Base-by-base conservation (phyloP, 2,797 vertebrate species). In the Carduelis carduelis region DNA sequence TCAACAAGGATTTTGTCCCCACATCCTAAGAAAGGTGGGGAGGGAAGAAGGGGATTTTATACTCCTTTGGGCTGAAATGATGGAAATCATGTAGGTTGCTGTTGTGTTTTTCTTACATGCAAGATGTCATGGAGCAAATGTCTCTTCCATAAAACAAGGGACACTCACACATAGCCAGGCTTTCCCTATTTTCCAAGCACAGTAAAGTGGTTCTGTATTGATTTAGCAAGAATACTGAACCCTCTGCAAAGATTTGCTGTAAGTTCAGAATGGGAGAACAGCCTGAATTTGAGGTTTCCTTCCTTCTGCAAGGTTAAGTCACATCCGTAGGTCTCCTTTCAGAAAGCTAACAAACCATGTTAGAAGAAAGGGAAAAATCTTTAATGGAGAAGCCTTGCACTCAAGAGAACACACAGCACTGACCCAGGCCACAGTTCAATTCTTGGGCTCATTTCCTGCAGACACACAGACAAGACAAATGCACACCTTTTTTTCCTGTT, bases 231-330 rank as follows among this genome's bases (percentile, higher is more conserved):
- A 87, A 47, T 16, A 49, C 32, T 7, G 7, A 93, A 26, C 47
- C 52, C 60, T 61, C 72, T 37, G 66, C 86, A 96, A 53, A 82
- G 69, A 63, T 89, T 30, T 94, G 85, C 83, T 66, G 2, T 30
- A 68, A 83, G 77, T 56, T 93, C 85, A 37, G n/a, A 72, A 59
- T 19, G 47, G 20, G 32, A 88, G 69, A 90, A 77, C 47, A 83
- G 83, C 39, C 72, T 91, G 66, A 69, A 80, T 76, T 94, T 90
- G 78, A 83, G 53, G 37, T 74, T 95, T 97, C 93, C 95, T 96
- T 97, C 96, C 90, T 96, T 83, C 91, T 97, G 82, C 59, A 89
- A 87, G 84, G 69, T 96, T 90, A 89, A 96, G 71, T 95, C 93
- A 85, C 87, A 96, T 93, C 95, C 90, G 93, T 44, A 92, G 82